Base-by-base conservation (phyloP, 1,140 invertebrate species). In the Phymastichus coffea region DNA sequence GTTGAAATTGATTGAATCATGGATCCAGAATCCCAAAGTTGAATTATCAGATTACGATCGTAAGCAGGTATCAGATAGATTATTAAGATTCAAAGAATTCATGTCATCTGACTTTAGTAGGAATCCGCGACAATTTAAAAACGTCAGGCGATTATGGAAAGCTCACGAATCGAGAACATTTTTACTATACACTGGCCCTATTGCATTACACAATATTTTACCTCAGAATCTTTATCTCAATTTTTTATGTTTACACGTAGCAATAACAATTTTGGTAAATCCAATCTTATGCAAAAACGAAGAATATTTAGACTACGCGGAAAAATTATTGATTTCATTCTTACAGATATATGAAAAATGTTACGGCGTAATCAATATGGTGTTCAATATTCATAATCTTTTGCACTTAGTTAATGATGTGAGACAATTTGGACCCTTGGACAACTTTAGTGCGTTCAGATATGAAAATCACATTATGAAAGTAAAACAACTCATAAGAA, bases 91-190 rank as follows among this genome's bases (percentile, higher is more conserved):
- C 9, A 28, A n/a, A 30, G 19, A 37, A 4, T 59, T 9, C 14
- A 62, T 72, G 19, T 70, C 79, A n/a, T 20, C 7, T 20, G 73
- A 80, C 55, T 81, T 80, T 73, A 44, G 56, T 25, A 51, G 79
- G 57, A 77, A 77, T 53, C 71, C 74, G 12, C 44, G 72, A 35
- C 19, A 48, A 19, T 30, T 57, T 14, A 44, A 79, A 12, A 26
- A 37, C 9, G 70, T 78, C 23, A 10, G 75, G 17, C 65, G 70
- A 1, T 51, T 65, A 26, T 81, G 72, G 73, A 82, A 81, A 64
- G 79, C 76, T n/a, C 78, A 77, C 44, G 78, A 81, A 63, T 78
- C 73, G 60, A 60, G 77, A 37, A 63, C 68, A 33, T 80, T 80
- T 66, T 51, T 81, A 15, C 46, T 80, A 14, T 81, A 80, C 60